These are phyloP conservation scores for Caenorhabditis sp. DNA, from an alignment of 2,888 invertebrate genomes.

Conservation along the genomic window DNA sequence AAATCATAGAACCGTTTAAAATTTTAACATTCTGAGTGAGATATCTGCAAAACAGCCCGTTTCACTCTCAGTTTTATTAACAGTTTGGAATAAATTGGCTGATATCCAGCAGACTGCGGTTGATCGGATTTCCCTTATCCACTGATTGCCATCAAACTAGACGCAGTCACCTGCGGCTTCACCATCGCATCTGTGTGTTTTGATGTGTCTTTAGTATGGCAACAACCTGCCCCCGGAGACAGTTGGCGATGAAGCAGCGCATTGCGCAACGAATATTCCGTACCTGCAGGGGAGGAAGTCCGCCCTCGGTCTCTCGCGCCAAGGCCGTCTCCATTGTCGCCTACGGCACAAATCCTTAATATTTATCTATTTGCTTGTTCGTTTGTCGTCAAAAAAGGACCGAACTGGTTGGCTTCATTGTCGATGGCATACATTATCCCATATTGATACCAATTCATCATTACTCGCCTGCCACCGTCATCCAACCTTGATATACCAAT, in stretches of 20 bases:
- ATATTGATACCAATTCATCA: background rate
- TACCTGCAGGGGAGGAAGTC: slow-evolving; percentile 1
- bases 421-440: slow-evolving; percentile 10
- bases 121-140: background rate
- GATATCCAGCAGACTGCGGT: background rate
- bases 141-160: slow-evolving; percentile 10
- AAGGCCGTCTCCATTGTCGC: slow-evolving; percentile 11
- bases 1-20: no score
- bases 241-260: background rate
- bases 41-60: no score
- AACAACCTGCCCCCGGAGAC: slow-evolving; percentile 3
- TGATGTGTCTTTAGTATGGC: slow-evolving; percentile 18
- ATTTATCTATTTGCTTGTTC: slow-evolving; percentile 10
- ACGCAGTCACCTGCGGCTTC: slow-evolving; percentile 19
- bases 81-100: no score
- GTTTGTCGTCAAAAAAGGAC: background rate
- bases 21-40: no score
- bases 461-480: background rate
- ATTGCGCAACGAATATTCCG: slow-evolving; percentile 18
- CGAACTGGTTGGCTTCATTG: background rate
- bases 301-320: background rate
- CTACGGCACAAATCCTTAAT: background rate
- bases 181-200: slow-evolving; percentile 11
- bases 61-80: background rate
- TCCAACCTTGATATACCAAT: background rate